Evolutionary conservation across 2,797 vertebrate genomes (phyloP).

Genomic region (Sebastes baramenuke): DNA sequence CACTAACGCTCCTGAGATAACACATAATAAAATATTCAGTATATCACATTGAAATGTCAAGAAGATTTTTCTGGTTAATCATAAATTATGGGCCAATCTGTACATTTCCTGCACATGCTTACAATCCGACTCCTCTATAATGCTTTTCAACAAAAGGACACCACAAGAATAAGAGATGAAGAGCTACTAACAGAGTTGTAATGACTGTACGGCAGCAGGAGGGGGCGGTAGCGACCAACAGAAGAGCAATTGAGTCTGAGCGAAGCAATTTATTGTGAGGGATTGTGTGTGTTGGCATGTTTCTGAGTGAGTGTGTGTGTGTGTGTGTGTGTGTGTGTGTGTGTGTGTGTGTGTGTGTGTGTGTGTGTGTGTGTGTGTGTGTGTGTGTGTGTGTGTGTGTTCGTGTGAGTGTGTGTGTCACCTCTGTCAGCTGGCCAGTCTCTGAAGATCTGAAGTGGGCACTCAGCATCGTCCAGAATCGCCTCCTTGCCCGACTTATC

Average conservation of each 20-base stretch:
- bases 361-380: accelerated
- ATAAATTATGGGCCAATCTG: accelerated
- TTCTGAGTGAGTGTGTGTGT: not conserved
- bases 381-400: no score
- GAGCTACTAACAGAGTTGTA: conserved; percentile 4
- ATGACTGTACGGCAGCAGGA: conserved; percentile 13
- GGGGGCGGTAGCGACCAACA: conserved; percentile 39
- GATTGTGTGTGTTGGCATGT: not conserved
- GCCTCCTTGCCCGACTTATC: conserved; percentile 91
- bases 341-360: no score
- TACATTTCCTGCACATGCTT: no score
- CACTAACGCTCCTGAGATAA: conserved; percentile 86
- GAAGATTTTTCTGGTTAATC: no score
- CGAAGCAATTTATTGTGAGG: not conserved
- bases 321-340: no score
- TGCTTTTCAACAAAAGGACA: not conserved
- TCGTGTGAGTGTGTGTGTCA: conserved; percentile 40
- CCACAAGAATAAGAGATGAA: not conserved
- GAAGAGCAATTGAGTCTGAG: not conserved
- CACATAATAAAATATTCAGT: not conserved
- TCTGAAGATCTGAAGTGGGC: conserved; percentile 96
- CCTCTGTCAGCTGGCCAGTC: conserved; percentile 97
- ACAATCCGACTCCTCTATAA: not conserved
- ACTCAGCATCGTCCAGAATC: conserved; percentile 92
- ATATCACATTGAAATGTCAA: not conserved